phyloP scores from a whole-genome alignment of 2,113 vertebrate genomes.

The Ranitomeya variabilis region DNA sequence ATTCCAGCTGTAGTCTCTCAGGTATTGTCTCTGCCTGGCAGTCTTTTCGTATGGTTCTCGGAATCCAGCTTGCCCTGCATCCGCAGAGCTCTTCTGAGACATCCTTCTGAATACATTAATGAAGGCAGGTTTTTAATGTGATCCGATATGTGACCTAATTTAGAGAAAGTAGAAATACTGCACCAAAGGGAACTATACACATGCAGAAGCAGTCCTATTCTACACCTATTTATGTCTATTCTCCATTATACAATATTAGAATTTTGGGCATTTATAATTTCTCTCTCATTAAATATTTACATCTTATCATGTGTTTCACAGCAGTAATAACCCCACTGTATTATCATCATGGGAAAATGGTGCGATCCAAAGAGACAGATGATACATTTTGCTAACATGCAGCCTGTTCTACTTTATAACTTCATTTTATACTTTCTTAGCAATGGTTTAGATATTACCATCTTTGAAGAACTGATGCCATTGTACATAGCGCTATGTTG shows the following conservation, averaged over 20 bases:
- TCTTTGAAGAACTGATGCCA: too few species aligned
- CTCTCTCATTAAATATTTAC: background rate
- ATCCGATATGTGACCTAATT: conserved; percentile 49
- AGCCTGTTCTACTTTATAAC: background rate
- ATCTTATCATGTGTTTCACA: background rate
- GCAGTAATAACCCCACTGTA: background rate
- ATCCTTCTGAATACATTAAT: conserved; percentile 42
- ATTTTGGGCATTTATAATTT: conserved; percentile 3
- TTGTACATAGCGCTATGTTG: too few species aligned
- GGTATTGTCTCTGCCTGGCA: conserved; percentile 22
- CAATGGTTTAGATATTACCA: too few species aligned
- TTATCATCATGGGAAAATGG: background rate
- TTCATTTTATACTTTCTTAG: too few species aligned
- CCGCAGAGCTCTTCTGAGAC: conserved; percentile 29
- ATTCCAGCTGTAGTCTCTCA: conserved; percentile 24
- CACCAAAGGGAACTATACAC: conserved; percentile 7
- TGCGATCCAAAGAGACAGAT: background rate
- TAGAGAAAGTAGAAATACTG: conserved; percentile 20
- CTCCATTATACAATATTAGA: background rate
- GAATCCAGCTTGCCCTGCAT: conserved; percentile 10
- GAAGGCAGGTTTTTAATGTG: conserved; percentile 39
- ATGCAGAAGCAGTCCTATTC: conserved; percentile 1
- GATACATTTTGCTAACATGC: background rate
- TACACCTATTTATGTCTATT: background rate
- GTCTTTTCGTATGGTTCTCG: conserved; percentile 4